Conservation (phyloP, 2,888 invertebrate species). For the Saturnia pavonia region DNA sequence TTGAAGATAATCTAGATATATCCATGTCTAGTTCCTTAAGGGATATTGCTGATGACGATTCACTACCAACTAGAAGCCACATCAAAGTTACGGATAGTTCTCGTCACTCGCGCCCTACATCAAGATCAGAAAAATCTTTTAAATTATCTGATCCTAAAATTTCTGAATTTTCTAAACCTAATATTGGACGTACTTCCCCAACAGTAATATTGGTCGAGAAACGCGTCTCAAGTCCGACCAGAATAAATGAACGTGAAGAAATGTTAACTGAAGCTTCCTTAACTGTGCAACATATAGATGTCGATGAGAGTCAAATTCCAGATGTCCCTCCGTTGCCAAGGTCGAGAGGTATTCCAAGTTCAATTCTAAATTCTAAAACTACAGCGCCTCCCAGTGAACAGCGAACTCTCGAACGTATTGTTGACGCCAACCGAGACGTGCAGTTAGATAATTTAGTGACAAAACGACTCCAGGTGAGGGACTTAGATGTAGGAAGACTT, state of each 20-base stretch:
- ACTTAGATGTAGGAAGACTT: slow-evolving; percentile 89
- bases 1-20: slow-evolving; percentile 71
- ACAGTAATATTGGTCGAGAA: slow-evolving; percentile 83
- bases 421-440: slow-evolving; percentile 60
- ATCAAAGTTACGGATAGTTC: slow-evolving; percentile 75
- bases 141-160: slow-evolving; percentile 81
- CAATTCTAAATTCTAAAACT: slow-evolving; percentile 42
- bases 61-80: slow-evolving; percentile 72
- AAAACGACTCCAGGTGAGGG: slow-evolving; percentile 85
- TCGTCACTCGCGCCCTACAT: slow-evolving; percentile 75
- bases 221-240: slow-evolving; percentile 82
- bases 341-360: slow-evolving; percentile 47
- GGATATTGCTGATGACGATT: slow-evolving; percentile 78
- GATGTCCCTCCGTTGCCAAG: slow-evolving; percentile 74
- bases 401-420: slow-evolving; percentile 59
- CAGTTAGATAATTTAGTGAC: slow-evolving; percentile 78
- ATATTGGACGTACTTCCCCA: slow-evolving; percentile 81
- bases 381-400: slow-evolving; percentile 43
- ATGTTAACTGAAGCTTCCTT: slow-evolving; percentile 85
- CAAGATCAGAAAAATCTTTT: slow-evolving; percentile 80
- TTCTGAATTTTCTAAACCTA: slow-evolving; percentile 79
- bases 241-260: slow-evolving; percentile 82
- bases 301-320: slow-evolving; percentile 71
- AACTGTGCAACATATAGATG: slow-evolving; percentile 84
- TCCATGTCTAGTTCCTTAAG: slow-evolving; percentile 74